phyloP scores from a whole-genome alignment of 35 echinoderm and acorn worm species.

The Apostichopus parvimensis region DNA sequence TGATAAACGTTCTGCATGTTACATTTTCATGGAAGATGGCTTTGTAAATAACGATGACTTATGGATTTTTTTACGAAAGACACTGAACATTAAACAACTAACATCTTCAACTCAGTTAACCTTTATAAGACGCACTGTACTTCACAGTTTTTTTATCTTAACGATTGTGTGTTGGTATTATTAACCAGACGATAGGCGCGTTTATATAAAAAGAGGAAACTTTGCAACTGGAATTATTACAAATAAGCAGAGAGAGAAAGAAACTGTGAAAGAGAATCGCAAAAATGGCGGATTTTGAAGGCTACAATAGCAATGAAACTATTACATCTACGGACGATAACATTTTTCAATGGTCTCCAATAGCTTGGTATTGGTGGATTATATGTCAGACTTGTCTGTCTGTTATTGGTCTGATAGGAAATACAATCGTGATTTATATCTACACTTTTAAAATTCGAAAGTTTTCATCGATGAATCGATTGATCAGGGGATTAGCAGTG shows the following conservation, averaged over 20 bases:
- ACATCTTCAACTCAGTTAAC: no score
- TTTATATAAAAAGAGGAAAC: no score
- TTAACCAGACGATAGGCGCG: no score
- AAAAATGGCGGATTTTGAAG: background rate
- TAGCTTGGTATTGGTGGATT: conserved; percentile 41
- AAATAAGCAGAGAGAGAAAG: background rate
- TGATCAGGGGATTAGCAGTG: conserved; percentile 63
- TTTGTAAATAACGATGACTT: no score
- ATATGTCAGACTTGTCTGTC: conserved; percentile 7
- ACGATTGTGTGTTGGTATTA: no score
- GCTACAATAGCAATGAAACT: background rate
- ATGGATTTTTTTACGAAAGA: no score
- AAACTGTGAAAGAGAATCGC: background rate
- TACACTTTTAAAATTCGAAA: conserved; percentile 48
- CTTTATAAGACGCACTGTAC: no score
- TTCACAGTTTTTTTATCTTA: no score
- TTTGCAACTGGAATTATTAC: no score
- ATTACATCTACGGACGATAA: background rate
- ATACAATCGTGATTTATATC: conserved; percentile 32
- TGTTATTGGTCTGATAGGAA: conserved; percentile 29
- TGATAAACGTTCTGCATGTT: no score
- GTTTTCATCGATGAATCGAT: conserved; percentile 36
- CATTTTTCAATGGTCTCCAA: conserved; percentile 2
- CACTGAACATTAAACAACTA: no score
- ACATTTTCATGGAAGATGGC: no score